Evolutionary conservation across 2,113 vertebrate genomes (phyloP).

Genomic region (Pseudonaja textilis): DNA sequence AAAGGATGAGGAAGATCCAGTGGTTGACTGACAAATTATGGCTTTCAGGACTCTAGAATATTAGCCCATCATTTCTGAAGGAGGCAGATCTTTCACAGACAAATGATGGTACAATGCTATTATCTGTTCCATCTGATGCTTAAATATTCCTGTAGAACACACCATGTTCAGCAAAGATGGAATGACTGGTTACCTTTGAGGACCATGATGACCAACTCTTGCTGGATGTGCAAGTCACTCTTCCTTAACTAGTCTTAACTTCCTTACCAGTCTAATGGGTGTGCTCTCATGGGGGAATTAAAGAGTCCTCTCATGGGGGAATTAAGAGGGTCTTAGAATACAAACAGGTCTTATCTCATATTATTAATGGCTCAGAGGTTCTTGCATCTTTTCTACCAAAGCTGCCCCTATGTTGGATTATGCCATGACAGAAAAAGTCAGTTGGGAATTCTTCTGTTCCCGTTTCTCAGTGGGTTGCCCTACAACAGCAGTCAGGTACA

Average conservation of each 20-base stretch:
- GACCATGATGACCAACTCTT: not conserved
- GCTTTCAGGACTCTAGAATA: not conserved
- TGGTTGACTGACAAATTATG: not conserved
- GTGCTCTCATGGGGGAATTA: not conserved
- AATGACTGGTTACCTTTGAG: not conserved
- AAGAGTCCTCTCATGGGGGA: not conserved
- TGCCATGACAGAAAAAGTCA: fast-evolving
- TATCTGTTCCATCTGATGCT: not conserved
- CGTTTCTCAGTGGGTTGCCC: not conserved
- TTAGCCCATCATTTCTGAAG: not conserved
- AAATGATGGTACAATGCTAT: not conserved
- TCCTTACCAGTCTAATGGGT: not conserved
- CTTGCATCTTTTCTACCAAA: not conserved
- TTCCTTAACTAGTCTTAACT: not conserved
- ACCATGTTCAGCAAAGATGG: not conserved
- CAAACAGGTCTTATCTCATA: not conserved
- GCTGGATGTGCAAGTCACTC: not conserved
- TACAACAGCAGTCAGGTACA: not conserved
- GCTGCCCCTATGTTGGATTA: not conserved
- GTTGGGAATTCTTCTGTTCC: not conserved
- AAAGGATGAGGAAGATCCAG: not conserved
- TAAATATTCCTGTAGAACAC: not conserved
- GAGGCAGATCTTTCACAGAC: not conserved
- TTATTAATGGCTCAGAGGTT: not conserved
- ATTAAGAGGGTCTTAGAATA: not conserved